Evolutionary conservation across 2,888 invertebrate genomes (phyloP).

Genomic region (Autographa pulchrina): DNA sequence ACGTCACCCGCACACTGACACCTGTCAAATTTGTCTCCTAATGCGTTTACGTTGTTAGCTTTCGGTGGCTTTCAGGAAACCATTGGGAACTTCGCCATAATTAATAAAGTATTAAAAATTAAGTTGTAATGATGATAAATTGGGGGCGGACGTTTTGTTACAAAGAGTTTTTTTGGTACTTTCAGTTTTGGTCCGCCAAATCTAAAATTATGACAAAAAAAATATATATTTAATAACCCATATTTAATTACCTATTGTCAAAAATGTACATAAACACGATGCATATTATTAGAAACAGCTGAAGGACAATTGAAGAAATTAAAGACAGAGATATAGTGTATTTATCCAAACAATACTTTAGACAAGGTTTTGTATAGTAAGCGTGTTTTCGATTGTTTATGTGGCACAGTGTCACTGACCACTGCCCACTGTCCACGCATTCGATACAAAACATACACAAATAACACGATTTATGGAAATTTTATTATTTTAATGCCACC

Average conservation of each 20-base stretch:
- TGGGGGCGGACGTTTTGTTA: slow-evolving; percentile 34
- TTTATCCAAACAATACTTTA: no score
- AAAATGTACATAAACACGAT: no score
- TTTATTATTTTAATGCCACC: slow-evolving; percentile 29
- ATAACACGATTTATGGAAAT: slow-evolving; percentile 48
- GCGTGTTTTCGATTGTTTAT: no score
- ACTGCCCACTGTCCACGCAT: slow-evolving; percentile 27
- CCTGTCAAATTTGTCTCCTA: slow-evolving; percentile 32
- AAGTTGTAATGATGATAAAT: slow-evolving; percentile 55
- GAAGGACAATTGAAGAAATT: no score
- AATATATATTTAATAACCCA: no score
- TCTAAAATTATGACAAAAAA: no score
- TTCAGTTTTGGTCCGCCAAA: no score
- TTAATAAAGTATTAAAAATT: slow-evolving; percentile 45
- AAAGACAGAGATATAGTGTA: no score
- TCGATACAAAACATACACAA: slow-evolving; percentile 28
- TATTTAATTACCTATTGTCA: no score
- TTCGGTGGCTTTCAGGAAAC: slow-evolving; percentile 14
- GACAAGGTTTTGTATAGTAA: no score
- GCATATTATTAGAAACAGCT: no score
- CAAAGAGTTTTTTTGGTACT: slow-evolving; percentile 6
- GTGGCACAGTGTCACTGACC: neutral
- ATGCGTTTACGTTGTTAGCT: slow-evolving; percentile 37
- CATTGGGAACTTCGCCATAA: slow-evolving; percentile 17
- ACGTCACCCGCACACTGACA: slow-evolving; percentile 21